A percentile compares a stretch with the other conserved stretches of the same genome.
phyloP scores from a whole-genome alignment of 2,797 vertebrate species.

The Tokudaia tokunoshimensis region DNA sequence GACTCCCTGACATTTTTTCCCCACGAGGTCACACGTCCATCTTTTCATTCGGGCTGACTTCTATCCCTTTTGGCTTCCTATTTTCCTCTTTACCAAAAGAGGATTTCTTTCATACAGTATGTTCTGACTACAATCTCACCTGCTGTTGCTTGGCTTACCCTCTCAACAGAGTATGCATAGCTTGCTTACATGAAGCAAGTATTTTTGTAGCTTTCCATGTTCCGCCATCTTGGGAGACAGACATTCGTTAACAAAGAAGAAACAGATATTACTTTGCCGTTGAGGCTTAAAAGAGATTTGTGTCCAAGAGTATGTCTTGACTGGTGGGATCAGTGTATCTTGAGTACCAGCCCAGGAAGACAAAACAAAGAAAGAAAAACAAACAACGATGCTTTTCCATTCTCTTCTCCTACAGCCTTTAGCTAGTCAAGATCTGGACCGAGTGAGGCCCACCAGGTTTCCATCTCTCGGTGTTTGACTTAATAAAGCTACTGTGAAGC shows the following conservation, averaged over 20 bases:
- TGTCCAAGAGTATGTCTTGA: background rate
- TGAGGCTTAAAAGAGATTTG: background rate
- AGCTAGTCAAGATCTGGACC: background rate
- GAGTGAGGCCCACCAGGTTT: background rate
- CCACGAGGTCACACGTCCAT: background rate
- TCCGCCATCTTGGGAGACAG: background rate
- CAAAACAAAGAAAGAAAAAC: background rate
- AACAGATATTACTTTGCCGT: background rate
- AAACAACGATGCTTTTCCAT: background rate
- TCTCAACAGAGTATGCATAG: background rate
- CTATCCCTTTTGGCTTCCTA: background rate
- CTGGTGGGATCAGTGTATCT: background rate
- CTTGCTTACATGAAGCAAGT: background rate
- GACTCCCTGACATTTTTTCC: background rate
- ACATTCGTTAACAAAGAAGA: background rate
- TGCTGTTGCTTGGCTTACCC: background rate
- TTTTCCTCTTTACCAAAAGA: background rate
- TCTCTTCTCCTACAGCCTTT: background rate
- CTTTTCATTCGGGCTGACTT: background rate
- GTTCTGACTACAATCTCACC: background rate
- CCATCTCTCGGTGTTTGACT: background rate
- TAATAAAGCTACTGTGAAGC: background rate
- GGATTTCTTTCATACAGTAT: background rate
- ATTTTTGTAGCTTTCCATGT: background rate
- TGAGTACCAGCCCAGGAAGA: background rate